phyloP scores from a whole-genome alignment of 2,888 invertebrate species.

The Lampropteryx suffumata region DNA sequence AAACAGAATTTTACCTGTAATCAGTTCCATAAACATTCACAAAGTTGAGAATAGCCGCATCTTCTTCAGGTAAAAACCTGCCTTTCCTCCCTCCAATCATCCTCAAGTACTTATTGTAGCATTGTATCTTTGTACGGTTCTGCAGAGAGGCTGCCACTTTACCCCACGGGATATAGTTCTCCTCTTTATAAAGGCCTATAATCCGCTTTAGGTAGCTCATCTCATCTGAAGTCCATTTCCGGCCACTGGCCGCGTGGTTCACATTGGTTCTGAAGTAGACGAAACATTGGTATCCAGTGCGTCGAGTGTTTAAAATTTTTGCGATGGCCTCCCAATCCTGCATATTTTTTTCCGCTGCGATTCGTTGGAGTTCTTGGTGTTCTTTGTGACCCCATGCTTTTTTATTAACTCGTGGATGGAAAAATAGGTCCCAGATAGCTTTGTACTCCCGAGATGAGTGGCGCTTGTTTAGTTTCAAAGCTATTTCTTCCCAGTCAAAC shows the following conservation, averaged over 20 bases:
- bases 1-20: slow-evolving; percentile 13
- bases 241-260: slow-evolving; percentile 48
- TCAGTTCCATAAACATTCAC: slow-evolving; percentile 84
- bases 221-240: slow-evolving; percentile 87
- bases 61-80: slow-evolving; percentile 86
- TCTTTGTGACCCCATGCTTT: slow-evolving; percentile 57
- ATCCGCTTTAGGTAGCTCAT: slow-evolving; percentile 84
- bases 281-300: slow-evolving; percentile 88
- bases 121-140: slow-evolving; percentile 84
- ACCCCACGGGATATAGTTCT: slow-evolving; percentile 88
- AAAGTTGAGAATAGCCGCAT: slow-evolving; percentile 84
- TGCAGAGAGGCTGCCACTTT: slow-evolving; percentile 85
- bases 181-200: slow-evolving; percentile 85
- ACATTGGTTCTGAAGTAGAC: slow-evolving; percentile 84
- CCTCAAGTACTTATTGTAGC: slow-evolving; percentile 83
- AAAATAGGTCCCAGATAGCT: slow-evolving; percentile 87
- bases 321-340: slow-evolving; percentile 88
- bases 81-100: slow-evolving; percentile 78
- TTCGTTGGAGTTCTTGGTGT: slow-evolving; percentile 48
- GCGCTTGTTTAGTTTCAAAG: slow-evolving; percentile 71
- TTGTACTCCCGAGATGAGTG: slow-evolving; percentile 85
- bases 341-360: slow-evolving; percentile 57
- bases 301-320: slow-evolving; percentile 73
- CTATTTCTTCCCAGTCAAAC: slow-evolving; percentile 84
- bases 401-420: slow-evolving; percentile 86